Evolutionary conservation across 2,888 invertebrate genomes (phyloP).

Genomic region (Caenorhabditis sp.): DNA sequence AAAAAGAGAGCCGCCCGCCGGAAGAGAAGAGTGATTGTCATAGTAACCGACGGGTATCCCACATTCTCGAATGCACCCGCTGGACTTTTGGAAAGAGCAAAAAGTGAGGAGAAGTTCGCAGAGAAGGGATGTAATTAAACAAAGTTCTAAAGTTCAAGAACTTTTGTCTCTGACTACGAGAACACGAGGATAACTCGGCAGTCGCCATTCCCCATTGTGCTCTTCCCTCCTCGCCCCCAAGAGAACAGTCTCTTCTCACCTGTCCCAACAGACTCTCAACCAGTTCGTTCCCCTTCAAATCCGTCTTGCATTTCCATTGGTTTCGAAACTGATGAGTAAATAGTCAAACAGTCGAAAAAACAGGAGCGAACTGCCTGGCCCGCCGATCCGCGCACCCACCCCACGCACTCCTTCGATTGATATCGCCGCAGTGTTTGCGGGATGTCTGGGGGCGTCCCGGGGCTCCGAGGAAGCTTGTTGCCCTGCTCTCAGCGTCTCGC

Average conservation of each 20-base stretch:
- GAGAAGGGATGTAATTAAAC: background rate
- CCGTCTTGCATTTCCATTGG: constrained; percentile 12
- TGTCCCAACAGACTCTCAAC: constrained; percentile 1
- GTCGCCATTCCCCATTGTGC: background rate
- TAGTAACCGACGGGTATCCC: constrained; percentile 35
- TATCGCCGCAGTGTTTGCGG: constrained; percentile 40
- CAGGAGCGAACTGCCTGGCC: constrained; percentile 1
- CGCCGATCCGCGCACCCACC: constrained; percentile 26
- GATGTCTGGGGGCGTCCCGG: constrained; percentile 38
- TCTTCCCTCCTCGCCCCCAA: background rate
- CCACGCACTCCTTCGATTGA: constrained; percentile 38
- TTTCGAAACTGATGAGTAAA: constrained; percentile 51
- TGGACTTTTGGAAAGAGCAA: background rate
- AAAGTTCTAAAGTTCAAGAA: background rate
- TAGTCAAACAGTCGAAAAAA: constrained; percentile 24
- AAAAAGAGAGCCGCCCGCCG: constrained; percentile 13
- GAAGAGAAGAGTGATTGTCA: constrained; percentile 25
- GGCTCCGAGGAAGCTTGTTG: constrained; percentile 2
- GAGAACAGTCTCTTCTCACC: no score
- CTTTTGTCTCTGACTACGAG: background rate
- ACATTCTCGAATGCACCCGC: constrained; percentile 5
- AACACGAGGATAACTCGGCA: background rate
- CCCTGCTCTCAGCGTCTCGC: constrained; percentile 13
- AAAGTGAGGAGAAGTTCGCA: background rate
- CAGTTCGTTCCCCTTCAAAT: constrained; percentile 2